Conservation (phyloP, 2,797 vertebrate species). For the Lepus townsendii region DNA sequence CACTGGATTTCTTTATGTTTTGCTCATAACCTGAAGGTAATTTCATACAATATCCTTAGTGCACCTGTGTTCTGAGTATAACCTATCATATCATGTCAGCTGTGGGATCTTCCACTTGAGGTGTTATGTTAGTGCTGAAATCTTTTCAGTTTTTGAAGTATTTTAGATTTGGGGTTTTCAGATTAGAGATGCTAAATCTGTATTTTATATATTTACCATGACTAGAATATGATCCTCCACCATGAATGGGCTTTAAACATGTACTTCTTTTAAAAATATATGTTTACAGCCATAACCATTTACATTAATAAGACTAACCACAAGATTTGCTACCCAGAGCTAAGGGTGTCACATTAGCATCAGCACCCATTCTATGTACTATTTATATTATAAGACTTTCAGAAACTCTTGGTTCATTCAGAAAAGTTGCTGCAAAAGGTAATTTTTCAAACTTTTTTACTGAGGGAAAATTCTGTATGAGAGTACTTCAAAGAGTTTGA, state of each 20-base stretch:
- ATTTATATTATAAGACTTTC: background rate
- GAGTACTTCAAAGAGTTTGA: no score
- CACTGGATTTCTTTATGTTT: no score
- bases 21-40: no score
- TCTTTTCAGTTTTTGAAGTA: no score
- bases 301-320: background rate
- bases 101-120: no score
- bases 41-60: no score
- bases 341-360: background rate
- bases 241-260: background rate
- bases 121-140: no score
- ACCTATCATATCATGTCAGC: no score
- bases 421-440: background rate
- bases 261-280: background rate
- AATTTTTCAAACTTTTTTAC: conserved; percentile 37
- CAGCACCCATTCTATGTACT: background rate
- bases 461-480: background rate
- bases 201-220: background rate
- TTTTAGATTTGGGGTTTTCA: no score
- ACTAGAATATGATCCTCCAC: background rate
- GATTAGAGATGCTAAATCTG: no score
- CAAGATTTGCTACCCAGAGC: background rate
- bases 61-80: no score
- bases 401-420: background rate
- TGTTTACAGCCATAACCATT: background rate